Percentiles rank a stretch among this genome's conserved stretches.
phyloP scores from a whole-genome alignment of 2,888 invertebrate genomes.

The Podotricha telesiphe region DNA sequence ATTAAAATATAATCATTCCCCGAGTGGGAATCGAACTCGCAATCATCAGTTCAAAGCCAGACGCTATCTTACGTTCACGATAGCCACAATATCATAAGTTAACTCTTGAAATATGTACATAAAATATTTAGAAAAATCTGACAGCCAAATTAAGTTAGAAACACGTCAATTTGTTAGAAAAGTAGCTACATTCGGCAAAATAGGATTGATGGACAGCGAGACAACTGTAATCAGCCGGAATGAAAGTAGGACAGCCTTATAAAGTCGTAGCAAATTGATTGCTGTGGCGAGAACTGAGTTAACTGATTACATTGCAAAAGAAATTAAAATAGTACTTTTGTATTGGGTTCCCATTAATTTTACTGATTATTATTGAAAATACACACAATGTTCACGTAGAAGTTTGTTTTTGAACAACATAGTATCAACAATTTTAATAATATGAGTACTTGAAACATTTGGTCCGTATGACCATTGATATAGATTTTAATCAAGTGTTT shows the following conservation, averaged over 20 bases:
- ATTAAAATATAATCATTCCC: too few species aligned
- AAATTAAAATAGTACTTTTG: conserved; percentile 52
- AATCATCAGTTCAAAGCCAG: too few species aligned
- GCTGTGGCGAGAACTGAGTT: conserved; percentile 51
- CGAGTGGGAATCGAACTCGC: too few species aligned
- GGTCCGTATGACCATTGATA: too few species aligned
- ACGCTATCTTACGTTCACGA: too few species aligned
- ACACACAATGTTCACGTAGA: neutral
- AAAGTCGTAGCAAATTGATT: conserved; percentile 55
- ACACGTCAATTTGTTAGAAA: neutral
- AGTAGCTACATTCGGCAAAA: conserved; percentile 5
- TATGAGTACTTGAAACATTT: too few species aligned
- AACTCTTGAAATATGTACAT: neutral
- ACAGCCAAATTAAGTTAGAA: neutral
- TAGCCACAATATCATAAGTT: neutral
- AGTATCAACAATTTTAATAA: too few species aligned
- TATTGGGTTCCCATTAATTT: neutral
- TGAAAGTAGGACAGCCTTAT: conserved; percentile 51
- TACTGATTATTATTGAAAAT: neutral
- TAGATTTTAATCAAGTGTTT: too few species aligned
- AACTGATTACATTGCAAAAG: conserved; percentile 55
- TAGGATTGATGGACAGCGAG: conserved; percentile 12
- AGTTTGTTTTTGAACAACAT: neutral
- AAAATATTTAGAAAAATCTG: neutral
- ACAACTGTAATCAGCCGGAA: conserved; percentile 53